A percentile compares a stretch with the other conserved stretches of the same genome.
phyloP scores from a whole-genome alignment of 2,888 invertebrate genomes.

The Eupithecia centaureata region DNA sequence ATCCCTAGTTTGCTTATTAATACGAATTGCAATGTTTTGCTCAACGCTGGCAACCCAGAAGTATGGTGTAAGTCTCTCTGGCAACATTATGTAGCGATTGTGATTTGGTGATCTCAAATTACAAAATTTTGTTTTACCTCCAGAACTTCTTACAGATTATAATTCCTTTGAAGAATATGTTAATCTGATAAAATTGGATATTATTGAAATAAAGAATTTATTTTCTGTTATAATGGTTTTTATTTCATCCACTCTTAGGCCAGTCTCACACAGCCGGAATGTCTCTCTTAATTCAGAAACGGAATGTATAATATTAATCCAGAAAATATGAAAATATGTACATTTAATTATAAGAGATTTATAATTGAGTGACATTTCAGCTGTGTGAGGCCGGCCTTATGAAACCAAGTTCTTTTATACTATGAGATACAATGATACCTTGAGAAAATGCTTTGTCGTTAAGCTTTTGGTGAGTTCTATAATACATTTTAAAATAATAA shows the following conservation, averaged over 20 bases:
- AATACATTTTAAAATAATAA: not conserved
- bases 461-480: too few species aligned
- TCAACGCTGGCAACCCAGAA: conserved; percentile 30
- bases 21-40: conserved; percentile 27
- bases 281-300: too few species aligned
- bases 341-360: too few species aligned
- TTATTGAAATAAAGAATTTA: conserved; percentile 82
- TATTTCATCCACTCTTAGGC: conserved; percentile 40
- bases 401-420: too few species aligned
- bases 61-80: conserved; percentile 58
- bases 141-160: conserved; percentile 43
- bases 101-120: conserved; percentile 80
- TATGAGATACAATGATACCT: too few species aligned
- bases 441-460: too few species aligned
- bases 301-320: too few species aligned
- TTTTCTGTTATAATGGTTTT: conserved; percentile 77
- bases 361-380: too few species aligned
- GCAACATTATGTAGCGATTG: conserved; percentile 71
- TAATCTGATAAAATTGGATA: conserved; percentile 81
- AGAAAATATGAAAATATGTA: too few species aligned
- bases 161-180: conserved; percentile 53
- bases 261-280: too few species aligned
- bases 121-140: conserved; percentile 58
- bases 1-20: conserved; percentile 3
- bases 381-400: too few species aligned